Evolutionary conservation across 2,797 vertebrate genomes (phyloP).

Genomic region (Pyrocephalus nanus): DNA sequence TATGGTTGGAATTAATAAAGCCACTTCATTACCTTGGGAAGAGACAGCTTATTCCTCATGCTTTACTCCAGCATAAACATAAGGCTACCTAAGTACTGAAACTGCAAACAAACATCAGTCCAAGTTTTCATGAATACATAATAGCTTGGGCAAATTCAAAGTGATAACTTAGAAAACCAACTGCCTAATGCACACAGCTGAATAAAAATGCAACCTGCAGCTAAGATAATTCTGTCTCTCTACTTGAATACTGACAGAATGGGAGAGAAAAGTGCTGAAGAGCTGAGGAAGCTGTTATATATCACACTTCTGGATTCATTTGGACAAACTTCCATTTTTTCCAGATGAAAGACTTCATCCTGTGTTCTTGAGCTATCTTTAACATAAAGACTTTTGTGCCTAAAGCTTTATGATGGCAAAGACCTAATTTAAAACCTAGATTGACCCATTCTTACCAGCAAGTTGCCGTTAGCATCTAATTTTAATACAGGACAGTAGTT

Average conservation of each 20-base stretch:
- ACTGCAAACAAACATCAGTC: neutral
- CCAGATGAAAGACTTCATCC: neutral
- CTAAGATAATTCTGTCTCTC: neutral
- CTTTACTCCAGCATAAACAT: neutral
- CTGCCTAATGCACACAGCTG: neutral
- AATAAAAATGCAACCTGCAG: neutral
- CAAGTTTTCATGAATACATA: neutral
- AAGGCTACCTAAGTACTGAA: neutral
- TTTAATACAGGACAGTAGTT: neutral
- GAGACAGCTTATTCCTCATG: neutral
- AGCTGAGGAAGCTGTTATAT: neutral
- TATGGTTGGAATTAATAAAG: neutral
- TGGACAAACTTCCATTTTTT: slow-evolving; percentile 3
- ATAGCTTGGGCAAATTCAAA: neutral
- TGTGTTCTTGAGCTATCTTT: neutral
- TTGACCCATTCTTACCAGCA: neutral
- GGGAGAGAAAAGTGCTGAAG: neutral
- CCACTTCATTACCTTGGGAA: neutral
- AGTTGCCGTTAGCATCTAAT: neutral
- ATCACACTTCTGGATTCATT: neutral
- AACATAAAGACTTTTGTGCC: neutral
- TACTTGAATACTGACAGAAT: neutral
- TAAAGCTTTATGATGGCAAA: neutral
- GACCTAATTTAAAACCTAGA: neutral
- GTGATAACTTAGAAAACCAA: neutral